phyloP scores from a whole-genome alignment of 2,113 vertebrate genomes.

The Myotis yumanensis region DNA sequence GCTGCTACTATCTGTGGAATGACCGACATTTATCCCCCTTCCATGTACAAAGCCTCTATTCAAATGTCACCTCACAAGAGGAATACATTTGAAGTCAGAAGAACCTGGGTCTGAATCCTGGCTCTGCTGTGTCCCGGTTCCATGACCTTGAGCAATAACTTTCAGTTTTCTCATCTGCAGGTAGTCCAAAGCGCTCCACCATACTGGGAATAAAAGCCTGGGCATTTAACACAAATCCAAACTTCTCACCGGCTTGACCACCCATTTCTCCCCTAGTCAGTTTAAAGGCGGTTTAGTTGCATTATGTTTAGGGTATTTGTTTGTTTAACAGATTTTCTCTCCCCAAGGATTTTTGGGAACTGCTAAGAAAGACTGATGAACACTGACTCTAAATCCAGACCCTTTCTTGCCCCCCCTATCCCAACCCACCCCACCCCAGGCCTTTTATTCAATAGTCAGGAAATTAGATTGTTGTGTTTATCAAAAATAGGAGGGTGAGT shows the following conservation, averaged over 20 bases:
- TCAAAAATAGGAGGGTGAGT: too few relatives aligned
- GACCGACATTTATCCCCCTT: neutral
- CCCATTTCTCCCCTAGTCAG: neutral
- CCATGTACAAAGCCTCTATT: neutral
- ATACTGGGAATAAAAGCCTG: neutral
- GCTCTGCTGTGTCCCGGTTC: neutral
- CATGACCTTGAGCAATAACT: neutral
- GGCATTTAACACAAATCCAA: neutral
- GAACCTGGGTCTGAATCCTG: neutral
- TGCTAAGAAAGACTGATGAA: neutral
- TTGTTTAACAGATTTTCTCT: neutral
- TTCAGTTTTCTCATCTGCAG: neutral
- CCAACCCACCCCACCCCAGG: neutral
- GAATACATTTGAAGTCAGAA: neutral
- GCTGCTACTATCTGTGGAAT: neutral
- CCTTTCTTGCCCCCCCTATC: accelerated
- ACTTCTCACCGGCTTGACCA: neutral
- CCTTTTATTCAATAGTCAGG: neutral
- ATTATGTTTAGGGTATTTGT: neutral
- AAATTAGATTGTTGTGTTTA: too few relatives aligned
- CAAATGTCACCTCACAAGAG: neutral
- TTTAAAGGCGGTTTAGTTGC: neutral
- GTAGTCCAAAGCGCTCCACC: neutral
- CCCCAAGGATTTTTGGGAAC: neutral
- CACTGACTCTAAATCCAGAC: neutral